Conservation (phyloP, 2,113 vertebrate genomes). For the Otus sunia region DNA sequence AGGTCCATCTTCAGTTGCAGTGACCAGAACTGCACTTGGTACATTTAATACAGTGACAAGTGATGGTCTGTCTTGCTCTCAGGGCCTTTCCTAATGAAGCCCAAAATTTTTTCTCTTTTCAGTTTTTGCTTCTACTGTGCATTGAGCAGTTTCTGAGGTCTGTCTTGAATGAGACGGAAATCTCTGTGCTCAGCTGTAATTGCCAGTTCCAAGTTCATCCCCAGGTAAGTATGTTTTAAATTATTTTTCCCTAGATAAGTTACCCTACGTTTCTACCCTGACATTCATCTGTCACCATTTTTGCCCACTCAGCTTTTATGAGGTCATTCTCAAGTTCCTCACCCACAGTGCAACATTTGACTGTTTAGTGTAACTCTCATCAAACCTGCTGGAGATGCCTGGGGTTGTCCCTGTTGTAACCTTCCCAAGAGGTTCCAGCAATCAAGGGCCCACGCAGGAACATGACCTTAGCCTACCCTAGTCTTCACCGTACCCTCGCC, state of each 20-base stretch:
- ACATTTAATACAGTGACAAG: background rate
- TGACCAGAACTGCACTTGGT: background rate
- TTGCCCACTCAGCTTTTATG: background rate
- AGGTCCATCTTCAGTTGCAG: background rate
- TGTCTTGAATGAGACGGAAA: background rate
- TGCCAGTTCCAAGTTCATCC: conserved; percentile 54
- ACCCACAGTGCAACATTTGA: background rate
- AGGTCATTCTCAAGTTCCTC: background rate
- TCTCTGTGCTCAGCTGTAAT: conserved; percentile 54
- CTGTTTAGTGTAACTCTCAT: background rate
- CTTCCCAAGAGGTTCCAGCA: background rate
- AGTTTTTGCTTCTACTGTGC: background rate
- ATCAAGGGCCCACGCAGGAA: background rate
- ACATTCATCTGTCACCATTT: conserved; percentile 69
- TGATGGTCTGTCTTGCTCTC: background rate
- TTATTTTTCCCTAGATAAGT: background rate
- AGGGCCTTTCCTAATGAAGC: background rate
- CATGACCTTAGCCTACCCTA: background rate
- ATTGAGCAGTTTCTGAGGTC: background rate
- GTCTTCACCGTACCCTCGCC: conserved; percentile 76
- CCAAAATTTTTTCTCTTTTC: background rate
- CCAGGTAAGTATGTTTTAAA: background rate
- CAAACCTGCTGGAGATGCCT: background rate
- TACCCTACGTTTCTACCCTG: background rate
- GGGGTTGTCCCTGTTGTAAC: background rate